phyloP scores from a whole-genome alignment of 2,113 vertebrate species.

The Ranitomeya variabilis region DNA sequence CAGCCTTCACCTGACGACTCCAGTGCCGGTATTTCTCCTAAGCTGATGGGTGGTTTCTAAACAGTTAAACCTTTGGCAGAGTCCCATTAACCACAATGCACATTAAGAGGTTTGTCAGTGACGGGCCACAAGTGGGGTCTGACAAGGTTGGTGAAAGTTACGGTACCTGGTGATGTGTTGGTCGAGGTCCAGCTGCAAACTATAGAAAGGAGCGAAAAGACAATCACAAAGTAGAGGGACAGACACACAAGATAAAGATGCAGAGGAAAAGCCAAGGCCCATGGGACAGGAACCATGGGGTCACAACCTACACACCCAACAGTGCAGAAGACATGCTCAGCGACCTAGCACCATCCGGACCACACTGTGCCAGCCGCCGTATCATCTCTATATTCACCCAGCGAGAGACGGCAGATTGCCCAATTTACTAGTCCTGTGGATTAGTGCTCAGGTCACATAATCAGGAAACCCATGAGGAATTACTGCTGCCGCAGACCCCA shows the following conservation, averaged over 20 bases:
- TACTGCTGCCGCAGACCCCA: no score
- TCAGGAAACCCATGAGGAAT: no score
- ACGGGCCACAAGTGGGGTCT: neutral
- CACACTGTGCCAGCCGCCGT: no score
- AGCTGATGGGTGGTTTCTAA: no score
- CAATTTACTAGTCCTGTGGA: no score
- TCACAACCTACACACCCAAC: neutral
- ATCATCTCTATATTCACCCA: no score
- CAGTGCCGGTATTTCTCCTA: no score
- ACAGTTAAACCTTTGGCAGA: neutral
- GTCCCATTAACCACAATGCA: neutral
- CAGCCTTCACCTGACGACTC: no score
- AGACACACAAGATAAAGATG: conserved; percentile 69
- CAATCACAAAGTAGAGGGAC: conserved; percentile 87
- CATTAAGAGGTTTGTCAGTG: neutral
- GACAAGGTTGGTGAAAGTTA: conserved; percentile 55
- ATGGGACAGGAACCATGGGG: neutral
- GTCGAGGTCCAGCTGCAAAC: conserved; percentile 98
- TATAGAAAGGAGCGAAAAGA: conserved; percentile 83
- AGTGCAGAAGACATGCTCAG: neutral
- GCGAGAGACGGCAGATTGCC: no score
- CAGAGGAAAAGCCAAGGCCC: conserved; percentile 11
- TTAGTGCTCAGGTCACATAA: no score
- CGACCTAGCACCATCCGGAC: neutral
- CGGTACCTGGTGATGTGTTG: conserved; percentile 98